Percentiles rank a stretch among this genome's conserved stretches.
These are phyloP conservation scores for Trissonchulus sp. DNA, from an alignment of 2,888 invertebrate species.

Conservation along the genomic window DNA sequence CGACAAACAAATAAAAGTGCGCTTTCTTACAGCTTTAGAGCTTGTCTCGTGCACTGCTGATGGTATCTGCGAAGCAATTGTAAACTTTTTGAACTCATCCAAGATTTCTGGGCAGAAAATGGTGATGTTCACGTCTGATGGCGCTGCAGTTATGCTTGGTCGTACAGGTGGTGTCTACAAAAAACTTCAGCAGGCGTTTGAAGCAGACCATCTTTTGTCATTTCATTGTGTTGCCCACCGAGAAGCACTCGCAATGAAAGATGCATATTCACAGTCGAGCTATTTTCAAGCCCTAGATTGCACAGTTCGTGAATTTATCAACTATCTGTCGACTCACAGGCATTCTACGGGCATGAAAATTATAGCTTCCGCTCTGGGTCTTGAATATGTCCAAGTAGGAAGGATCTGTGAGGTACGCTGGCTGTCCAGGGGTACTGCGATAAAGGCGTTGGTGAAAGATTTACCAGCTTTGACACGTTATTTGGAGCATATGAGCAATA, in stretches of 20 bases:
- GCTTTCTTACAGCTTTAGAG: background rate
- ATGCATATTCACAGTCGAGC: too few species aligned
- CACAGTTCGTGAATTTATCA: background rate
- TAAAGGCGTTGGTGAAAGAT: background rate
- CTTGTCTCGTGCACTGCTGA: background rate
- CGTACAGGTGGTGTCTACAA: background rate
- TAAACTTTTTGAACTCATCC: background rate
- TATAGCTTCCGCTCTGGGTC: background rate
- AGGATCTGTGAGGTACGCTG: background rate
- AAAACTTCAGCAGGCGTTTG: background rate
- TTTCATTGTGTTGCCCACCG: slow-evolving; percentile 21
- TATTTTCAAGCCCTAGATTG: too few species aligned
- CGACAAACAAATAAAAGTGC: background rate
- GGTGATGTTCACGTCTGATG: slow-evolving; percentile 22
- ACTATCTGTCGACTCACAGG: slow-evolving; percentile 9
- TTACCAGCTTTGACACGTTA: background rate
- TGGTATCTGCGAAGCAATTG: background rate
- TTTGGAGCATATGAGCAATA: background rate
- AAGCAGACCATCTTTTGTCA: background rate
- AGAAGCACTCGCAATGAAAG: background rate
- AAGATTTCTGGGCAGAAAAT: background rate
- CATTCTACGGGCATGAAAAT: background rate
- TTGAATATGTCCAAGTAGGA: background rate
- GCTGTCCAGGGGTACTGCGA: background rate
- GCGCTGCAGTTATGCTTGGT: slow-evolving; percentile 3